A percentile compares a stretch with the other conserved stretches of the same genome.
phyloP scores from a whole-genome alignment of 2,888 invertebrate species.

The Zootermopsis nevadensis region DNA sequence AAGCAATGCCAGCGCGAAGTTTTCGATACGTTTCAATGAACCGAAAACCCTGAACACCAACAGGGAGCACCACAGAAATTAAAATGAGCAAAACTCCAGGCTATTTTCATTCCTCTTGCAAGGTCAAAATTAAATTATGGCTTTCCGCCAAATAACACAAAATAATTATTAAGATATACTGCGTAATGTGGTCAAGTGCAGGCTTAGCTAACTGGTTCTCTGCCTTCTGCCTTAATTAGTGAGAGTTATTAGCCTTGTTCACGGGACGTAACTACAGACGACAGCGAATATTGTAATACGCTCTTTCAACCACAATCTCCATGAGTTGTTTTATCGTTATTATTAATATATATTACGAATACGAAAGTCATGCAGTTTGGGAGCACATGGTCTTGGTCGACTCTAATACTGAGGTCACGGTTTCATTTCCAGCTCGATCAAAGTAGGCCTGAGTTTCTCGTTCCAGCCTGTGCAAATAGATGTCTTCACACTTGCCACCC shows the following conservation, averaged over 20 bases:
- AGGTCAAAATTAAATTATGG: slow-evolving; percentile 28
- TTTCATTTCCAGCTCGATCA: no score
- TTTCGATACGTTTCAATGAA: no score
- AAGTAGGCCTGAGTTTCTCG: no score
- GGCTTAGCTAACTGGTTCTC: background rate
- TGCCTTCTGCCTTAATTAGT: slow-evolving; percentile 23
- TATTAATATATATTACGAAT: no score
- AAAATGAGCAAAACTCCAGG: slow-evolving; percentile 6
- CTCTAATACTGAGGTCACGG: no score
- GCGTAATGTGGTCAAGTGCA: slow-evolving; percentile 27
- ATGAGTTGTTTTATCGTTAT: no score
- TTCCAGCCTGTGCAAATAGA: no score
- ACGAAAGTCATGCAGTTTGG: no score
- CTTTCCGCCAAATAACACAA: slow-evolving; percentile 1
- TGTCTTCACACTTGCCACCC: no score
- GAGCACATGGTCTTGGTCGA: no score
- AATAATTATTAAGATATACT: slow-evolving; percentile 25
- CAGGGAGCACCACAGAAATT: background rate
- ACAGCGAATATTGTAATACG: background rate
- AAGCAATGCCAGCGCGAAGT: no score
- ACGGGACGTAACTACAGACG: background rate
- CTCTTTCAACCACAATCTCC: no score
- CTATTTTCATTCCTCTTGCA: slow-evolving; percentile 12
- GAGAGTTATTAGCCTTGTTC: slow-evolving; percentile 25
- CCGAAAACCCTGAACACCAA: background rate